A percentile compares a stretch with the other conserved stretches of the same genome.
Evolutionary conservation across 1,140 invertebrate species (phyloP).

Genomic region (Pinna nobilis): DNA sequence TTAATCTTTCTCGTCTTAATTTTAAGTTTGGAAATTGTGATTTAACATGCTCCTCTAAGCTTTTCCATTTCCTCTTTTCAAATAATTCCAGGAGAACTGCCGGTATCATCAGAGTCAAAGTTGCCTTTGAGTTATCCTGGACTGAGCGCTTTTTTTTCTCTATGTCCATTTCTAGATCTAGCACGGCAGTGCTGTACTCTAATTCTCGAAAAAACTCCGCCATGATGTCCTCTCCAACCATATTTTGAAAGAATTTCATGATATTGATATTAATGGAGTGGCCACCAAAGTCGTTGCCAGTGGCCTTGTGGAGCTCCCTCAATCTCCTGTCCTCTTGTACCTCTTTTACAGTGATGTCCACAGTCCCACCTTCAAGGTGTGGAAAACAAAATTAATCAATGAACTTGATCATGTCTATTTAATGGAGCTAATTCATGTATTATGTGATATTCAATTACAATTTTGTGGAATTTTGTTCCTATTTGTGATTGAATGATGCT

Average conservation of each 20-base stretch:
- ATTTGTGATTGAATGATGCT: too few species aligned
- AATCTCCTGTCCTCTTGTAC: constrained; percentile 3
- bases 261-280: constrained; percentile 5
- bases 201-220: not conserved
- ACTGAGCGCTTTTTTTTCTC: constrained; percentile 8
- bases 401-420: too few species aligned
- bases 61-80: too few species aligned
- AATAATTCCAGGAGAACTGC: not conserved
- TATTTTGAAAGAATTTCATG: not conserved
- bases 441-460: too few species aligned
- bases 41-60: not conserved
- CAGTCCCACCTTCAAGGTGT: constrained; percentile 33
- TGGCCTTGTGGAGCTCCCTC: constrained; percentile 15
- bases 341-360: constrained; percentile 23
- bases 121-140: not conserved
- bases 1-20: not conserved
- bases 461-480: too few species aligned
- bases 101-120: not conserved
- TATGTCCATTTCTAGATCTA: constrained; percentile 23
- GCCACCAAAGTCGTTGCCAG: constrained; percentile 17
- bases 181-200: not conserved
- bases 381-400: too few species aligned
- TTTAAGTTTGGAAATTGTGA: not conserved
- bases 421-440: too few species aligned
- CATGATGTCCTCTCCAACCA: not conserved